A percentile compares a stretch with the other conserved stretches of the same genome.
Conservation (phyloP, 1,140 invertebrate genomes). For the Drosophila repletoides region DNA sequence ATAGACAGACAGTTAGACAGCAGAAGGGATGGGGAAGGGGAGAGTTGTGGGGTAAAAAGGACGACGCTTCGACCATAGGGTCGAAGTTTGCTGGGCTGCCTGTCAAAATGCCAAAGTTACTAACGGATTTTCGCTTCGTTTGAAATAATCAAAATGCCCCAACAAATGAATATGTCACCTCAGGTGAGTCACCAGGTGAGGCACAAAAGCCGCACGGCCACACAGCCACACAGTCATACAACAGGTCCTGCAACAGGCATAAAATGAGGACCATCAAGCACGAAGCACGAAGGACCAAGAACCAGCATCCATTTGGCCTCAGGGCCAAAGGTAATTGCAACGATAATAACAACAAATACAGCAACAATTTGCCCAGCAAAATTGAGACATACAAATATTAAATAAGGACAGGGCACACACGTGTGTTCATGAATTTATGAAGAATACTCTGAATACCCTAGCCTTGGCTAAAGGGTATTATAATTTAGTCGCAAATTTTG, state of each 20-base stretch:
- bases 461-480: too few species aligned
- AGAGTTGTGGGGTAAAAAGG: too few species aligned
- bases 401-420: constrained; percentile 40
- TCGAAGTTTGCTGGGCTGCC: neutral
- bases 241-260: constrained; percentile 13
- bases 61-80: too few species aligned
- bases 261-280: neutral
- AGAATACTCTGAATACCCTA: constrained; percentile 12
- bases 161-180: constrained; percentile 72
- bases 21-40: neutral
- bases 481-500: too few species aligned
- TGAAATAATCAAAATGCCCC: constrained; percentile 68
- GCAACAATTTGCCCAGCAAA: constrained; percentile 23
- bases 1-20: neutral
- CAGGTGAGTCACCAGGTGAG: constrained; percentile 27
- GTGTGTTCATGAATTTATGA: constrained; percentile 14
- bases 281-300: neutral
- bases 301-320: neutral
- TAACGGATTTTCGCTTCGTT: constrained; percentile 54
- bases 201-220: constrained; percentile 47
- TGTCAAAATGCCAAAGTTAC: constrained; percentile 40
- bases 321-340: constrained; percentile 43
- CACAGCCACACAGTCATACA: neutral
- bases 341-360: constrained; percentile 9
- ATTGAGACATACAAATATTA: constrained; percentile 51